Conservation (phyloP, 1,140 invertebrate species). For the Sitobion miscanthi region DNA sequence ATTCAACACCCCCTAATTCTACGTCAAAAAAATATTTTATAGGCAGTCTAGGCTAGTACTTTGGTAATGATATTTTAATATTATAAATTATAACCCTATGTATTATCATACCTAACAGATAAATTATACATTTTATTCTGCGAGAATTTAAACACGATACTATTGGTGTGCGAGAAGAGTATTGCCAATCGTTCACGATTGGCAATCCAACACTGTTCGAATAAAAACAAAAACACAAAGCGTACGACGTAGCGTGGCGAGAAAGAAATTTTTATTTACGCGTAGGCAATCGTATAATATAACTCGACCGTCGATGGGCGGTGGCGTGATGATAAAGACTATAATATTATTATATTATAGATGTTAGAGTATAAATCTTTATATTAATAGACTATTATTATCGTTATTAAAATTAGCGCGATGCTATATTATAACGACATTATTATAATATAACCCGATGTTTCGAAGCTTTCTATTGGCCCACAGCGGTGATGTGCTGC, state of each 20-base stretch:
- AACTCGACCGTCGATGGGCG: not conserved
- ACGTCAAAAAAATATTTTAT: not conserved
- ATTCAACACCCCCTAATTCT: not conserved
- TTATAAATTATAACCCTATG: not conserved
- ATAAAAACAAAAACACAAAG: too few species aligned
- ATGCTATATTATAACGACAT: not conserved
- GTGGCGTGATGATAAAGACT: not conserved
- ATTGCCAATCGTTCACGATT: too few species aligned
- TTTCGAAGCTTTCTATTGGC: conserved; percentile 10
- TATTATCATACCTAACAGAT: not conserved
- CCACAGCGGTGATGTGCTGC: not conserved
- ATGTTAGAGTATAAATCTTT: not conserved
- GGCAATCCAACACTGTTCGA: too few species aligned
- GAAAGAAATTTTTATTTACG: not conserved
- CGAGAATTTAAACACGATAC: not conserved
- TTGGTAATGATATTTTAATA: not conserved
- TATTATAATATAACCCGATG: not conserved
- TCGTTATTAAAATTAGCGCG: not conserved
- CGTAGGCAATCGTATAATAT: not conserved
- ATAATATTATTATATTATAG: not conserved
- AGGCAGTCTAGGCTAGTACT: not conserved
- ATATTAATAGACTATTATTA: not conserved
- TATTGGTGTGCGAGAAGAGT: too few species aligned
- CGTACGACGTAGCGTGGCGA: not conserved
- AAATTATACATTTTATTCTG: not conserved